Evolutionary conservation across 2,888 invertebrate species (phyloP).

Genomic region (Himalopsyche tibetana): DNA sequence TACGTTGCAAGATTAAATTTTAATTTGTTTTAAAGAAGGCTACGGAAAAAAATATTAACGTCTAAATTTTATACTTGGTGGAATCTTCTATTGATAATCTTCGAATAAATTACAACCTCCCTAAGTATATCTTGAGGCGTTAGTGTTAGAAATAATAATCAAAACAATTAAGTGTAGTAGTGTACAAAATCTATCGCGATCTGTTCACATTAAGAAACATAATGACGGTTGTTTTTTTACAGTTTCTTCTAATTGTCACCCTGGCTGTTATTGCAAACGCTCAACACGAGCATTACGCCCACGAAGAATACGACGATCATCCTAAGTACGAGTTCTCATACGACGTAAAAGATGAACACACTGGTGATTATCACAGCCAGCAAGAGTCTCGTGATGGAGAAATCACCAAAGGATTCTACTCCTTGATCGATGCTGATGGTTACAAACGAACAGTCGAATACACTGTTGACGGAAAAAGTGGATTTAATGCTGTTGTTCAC

Average conservation of each 20-base stretch:
- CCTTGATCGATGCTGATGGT: constrained; percentile 77
- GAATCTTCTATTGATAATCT: too few species aligned
- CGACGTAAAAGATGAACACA: constrained; percentile 78
- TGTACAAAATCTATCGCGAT: too few species aligned
- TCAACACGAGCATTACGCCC: constrained; percentile 45
- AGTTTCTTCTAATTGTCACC: background rate
- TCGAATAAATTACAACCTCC: too few species aligned
- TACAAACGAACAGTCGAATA: constrained; percentile 78
- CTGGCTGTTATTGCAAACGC: background rate
- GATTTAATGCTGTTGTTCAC: constrained; percentile 75
- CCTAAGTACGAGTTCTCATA: constrained; percentile 79
- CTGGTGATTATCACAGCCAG: constrained; percentile 79
- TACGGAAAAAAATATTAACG: too few species aligned
- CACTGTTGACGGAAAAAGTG: constrained; percentile 74
- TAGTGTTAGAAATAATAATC: too few species aligned
- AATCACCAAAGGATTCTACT: constrained; percentile 77
- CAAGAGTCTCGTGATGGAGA: constrained; percentile 78
- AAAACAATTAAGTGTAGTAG: too few species aligned
- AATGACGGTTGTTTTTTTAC: background rate
- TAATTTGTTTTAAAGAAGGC: too few species aligned
- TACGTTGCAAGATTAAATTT: too few species aligned
- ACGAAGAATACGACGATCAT: constrained; percentile 68
- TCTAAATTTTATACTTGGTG: too few species aligned
- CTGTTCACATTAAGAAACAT: too few species aligned
- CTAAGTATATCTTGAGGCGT: too few species aligned